Percentiles rank a stretch among this genome's conserved stretches.
These are phyloP conservation scores for Pseudorasbora parva DNA, from an alignment of 2,113 vertebrate species.

Conservation along the genomic window DNA sequence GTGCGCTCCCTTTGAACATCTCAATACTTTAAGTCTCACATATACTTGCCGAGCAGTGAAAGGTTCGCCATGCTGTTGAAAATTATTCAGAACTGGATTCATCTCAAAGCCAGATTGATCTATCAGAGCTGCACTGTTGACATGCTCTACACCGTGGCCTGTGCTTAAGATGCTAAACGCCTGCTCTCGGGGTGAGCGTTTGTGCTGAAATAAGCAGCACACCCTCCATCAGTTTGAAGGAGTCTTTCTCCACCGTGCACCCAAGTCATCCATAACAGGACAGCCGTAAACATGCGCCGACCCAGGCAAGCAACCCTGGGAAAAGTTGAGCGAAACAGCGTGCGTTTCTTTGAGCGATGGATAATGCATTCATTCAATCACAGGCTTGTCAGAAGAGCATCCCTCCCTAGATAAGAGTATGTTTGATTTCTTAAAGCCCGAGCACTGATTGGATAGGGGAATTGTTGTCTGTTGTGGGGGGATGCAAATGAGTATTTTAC, in stretches of 20 bases:
- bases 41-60: slow-evolving; percentile 50
- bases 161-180: slow-evolving; percentile 61
- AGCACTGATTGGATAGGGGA: slow-evolving; percentile 65
- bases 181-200: slow-evolving; percentile 53
- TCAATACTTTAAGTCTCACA: slow-evolving; percentile 1
- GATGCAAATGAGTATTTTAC: slow-evolving; percentile 63
- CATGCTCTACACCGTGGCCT: slow-evolving; percentile 60
- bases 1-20: background rate
- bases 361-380: slow-evolving; percentile 68
- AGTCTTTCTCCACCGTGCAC: slow-evolving; percentile 51
- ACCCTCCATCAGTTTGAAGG: slow-evolving; percentile 60
- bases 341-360: slow-evolving; percentile 54
- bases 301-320: slow-evolving; percentile 4
- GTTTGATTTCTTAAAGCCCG: slow-evolving; percentile 69
- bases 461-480: slow-evolving; percentile 57
- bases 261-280: slow-evolving; percentile 68
- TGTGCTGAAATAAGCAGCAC: slow-evolving; percentile 73
- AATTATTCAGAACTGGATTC: slow-evolving; percentile 58
- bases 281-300: background rate
- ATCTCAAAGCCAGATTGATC: slow-evolving; percentile 70
- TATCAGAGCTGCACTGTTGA: slow-evolving; percentile 60
- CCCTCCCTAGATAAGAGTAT: slow-evolving; percentile 58
- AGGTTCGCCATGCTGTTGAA: slow-evolving; percentile 47
- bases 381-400: slow-evolving; percentile 58
- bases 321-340: slow-evolving; percentile 55